Conservation (phyloP, 2,113 vertebrate species). For the Mormoops blainvillei region DNA sequence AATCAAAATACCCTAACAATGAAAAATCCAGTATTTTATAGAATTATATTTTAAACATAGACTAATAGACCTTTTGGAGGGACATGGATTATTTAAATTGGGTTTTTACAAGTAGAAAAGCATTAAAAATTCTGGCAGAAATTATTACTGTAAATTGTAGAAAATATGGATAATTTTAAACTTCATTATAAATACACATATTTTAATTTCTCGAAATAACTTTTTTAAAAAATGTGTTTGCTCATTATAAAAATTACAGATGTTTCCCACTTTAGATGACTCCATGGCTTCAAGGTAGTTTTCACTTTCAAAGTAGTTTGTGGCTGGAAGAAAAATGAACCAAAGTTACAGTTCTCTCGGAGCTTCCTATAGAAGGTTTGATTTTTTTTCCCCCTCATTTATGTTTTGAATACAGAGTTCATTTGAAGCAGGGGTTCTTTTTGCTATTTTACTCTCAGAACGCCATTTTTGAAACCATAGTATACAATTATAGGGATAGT, state of each 20-base stretch:
- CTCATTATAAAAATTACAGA: constrained; percentile 44
- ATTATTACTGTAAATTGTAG: not conserved
- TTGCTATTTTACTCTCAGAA: constrained; percentile 35
- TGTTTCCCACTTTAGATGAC: constrained; percentile 25
- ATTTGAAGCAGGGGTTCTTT: constrained; percentile 40
- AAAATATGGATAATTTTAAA: constrained; percentile 23
- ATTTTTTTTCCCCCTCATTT: constrained; percentile 38
- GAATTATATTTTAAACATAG: not conserved
- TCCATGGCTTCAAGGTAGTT: constrained; percentile 20
- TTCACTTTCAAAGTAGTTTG: constrained; percentile 54
- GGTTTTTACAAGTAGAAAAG: not conserved
- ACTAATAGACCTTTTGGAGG: not conserved
- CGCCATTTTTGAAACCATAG: not conserved
- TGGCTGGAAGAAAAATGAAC: constrained; percentile 3
- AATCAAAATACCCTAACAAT: not conserved
- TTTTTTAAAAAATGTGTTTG: not conserved
- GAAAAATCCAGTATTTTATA: not conserved
- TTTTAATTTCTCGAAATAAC: constrained; percentile 30
- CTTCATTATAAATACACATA: not conserved
- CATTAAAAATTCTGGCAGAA: not conserved
- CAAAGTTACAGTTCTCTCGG: constrained; percentile 25
- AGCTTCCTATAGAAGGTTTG: constrained; percentile 44
- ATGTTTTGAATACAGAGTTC: constrained; percentile 36
- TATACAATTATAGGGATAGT: constrained; percentile 25
- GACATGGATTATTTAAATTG: not conserved